phyloP scores from a whole-genome alignment of 1,140 invertebrate species.

The Zophobas morio region DNA sequence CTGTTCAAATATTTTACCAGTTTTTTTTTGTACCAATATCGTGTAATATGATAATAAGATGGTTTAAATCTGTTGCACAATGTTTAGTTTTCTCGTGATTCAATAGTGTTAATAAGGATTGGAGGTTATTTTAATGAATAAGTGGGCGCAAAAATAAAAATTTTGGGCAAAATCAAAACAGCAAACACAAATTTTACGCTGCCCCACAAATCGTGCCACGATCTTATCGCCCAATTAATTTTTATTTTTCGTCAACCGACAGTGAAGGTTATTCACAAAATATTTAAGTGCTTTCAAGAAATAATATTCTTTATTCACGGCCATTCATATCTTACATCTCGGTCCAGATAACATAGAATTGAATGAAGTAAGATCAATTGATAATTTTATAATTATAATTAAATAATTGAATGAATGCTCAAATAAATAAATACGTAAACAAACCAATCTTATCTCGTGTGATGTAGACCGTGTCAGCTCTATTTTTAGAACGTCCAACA shows the following conservation, averaged over 20 bases:
- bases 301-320: no score
- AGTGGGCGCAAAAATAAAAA: no score
- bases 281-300: no score
- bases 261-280: no score
- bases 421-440: background rate
- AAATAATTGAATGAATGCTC: background rate
- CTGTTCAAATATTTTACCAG: background rate
- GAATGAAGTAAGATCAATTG: background rate
- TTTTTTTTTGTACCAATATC: no score
- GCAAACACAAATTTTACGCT: no score
- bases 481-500: background rate
- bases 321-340: background rate
- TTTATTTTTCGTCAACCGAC: no score
- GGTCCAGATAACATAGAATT: background rate
- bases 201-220: no score
- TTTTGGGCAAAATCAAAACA: no score
- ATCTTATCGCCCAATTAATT: no score
- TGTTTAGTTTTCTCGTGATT: slow-evolving; percentile 28
- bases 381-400: background rate
- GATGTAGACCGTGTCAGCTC: background rate
- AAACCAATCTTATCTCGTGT: background rate
- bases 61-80: background rate
- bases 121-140: background rate
- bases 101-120: slow-evolving; percentile 15
- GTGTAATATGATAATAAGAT: no score